Evolutionary conservation across 2,888 invertebrate genomes (phyloP).

Genomic region (Yponomeuta malinellus): DNA sequence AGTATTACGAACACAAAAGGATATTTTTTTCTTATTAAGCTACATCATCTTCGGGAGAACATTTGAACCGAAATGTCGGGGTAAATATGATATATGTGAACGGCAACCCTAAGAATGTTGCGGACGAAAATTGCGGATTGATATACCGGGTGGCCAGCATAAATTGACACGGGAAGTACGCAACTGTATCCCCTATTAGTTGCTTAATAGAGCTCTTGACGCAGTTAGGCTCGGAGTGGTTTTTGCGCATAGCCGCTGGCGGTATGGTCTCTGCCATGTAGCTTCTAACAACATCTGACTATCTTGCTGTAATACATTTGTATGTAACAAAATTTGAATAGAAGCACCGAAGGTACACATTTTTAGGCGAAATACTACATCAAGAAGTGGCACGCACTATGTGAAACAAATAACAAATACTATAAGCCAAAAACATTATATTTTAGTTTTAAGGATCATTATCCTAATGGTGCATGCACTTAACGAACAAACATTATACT

Average conservation of each 20-base stretch:
- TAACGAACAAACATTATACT: too few species aligned
- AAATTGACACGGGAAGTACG: not conserved
- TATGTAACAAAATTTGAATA: not conserved
- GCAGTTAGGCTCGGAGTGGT: not conserved
- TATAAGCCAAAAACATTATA: too few species aligned
- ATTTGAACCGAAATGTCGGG: conserved; percentile 43
- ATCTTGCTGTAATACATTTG: not conserved
- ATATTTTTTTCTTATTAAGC: conserved; percentile 29
- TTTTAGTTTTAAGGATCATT: too few species aligned
- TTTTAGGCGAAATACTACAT: not conserved
- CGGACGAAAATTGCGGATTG: conserved; percentile 42
- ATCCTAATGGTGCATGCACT: too few species aligned
- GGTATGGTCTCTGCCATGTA: not conserved
- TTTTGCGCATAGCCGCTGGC: conserved; percentile 1
- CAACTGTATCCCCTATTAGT: not conserved
- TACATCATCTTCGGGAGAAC: conserved; percentile 36
- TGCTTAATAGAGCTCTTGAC: not conserved
- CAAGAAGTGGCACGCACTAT: too few species aligned
- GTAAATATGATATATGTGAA: conserved; percentile 43
- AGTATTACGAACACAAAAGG: conserved; percentile 22
- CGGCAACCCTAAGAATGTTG: conserved; percentile 28
- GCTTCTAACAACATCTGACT: not conserved
- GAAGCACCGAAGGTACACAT: too few species aligned
- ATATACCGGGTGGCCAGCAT: conserved; percentile 36
- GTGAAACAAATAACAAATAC: too few species aligned